These are phyloP conservation scores for Aphelinus atriplicis DNA, from an alignment of 1,140 invertebrate species.

Conservation along the genomic window DNA sequence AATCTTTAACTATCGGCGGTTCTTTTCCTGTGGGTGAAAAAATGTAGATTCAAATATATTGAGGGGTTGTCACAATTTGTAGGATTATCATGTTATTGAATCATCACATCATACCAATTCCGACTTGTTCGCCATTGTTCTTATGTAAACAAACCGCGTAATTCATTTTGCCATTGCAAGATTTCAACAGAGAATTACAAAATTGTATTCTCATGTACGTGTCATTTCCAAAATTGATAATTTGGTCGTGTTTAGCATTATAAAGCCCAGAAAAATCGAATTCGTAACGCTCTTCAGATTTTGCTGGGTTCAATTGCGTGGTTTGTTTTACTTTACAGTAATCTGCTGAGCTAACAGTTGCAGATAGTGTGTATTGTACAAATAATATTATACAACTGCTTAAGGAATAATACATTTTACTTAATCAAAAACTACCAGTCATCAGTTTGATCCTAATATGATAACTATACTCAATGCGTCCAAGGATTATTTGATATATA, in stretches of 20 bases:
- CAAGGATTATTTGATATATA: no score
- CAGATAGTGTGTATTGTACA: no score
- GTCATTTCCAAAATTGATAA: background rate
- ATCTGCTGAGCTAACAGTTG: no score
- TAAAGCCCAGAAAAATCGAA: background rate
- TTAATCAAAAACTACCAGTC: no score
- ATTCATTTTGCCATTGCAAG: background rate
- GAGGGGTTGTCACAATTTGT: no score
- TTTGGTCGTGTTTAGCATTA: background rate
- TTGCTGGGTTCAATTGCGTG: no score
- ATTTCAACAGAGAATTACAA: background rate
- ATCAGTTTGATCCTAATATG: no score
- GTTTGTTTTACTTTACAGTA: background rate
- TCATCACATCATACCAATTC: background rate
- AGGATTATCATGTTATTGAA: no score
- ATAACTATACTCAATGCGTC: no score
- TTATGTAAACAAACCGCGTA: background rate
- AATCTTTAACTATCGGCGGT: background rate
- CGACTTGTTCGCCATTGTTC: background rate
- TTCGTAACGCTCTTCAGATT: background rate
- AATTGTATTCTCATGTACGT: background rate
- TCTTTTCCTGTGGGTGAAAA: background rate
- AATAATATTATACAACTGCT: no score
- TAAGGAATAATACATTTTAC: no score
- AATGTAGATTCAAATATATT: background rate